These are phyloP conservation scores for Daubentonia madagascariensis DNA, from an alignment of 2,113 vertebrate genomes.

Conservation along the genomic window DNA sequence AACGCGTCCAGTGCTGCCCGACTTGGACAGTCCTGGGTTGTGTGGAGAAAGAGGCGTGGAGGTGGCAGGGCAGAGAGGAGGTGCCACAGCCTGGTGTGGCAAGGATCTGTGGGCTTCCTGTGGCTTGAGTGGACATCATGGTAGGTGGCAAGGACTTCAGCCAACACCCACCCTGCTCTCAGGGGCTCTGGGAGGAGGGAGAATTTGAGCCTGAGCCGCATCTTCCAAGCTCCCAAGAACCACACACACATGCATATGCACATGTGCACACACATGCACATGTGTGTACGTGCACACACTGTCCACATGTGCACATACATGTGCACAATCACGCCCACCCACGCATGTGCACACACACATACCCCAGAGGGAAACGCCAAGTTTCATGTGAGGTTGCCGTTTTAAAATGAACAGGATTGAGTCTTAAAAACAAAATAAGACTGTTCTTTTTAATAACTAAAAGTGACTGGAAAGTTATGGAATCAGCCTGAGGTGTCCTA, in stretches of 20 bases:
- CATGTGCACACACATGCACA: accelerated
- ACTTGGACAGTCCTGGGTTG: accelerated
- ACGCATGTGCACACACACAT: no score
- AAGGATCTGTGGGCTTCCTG: background rate
- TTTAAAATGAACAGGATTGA: background rate
- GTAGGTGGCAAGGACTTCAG: background rate
- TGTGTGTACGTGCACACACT: no score
- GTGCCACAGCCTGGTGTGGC: background rate
- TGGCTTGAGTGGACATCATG: background rate
- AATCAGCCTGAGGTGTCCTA: background rate
- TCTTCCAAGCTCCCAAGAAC: background rate
- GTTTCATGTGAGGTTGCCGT: background rate
- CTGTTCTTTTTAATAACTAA: background rate
- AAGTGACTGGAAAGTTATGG: background rate
- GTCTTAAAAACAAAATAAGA: background rate
- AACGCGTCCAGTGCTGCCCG: accelerated
- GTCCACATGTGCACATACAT: background rate
- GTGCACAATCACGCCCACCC: no score
- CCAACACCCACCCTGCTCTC: background rate
- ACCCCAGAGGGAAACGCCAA: background rate
- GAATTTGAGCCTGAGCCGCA: no score
- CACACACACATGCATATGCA: no score
- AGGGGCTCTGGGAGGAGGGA: background rate
- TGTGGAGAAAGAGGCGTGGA: background rate
- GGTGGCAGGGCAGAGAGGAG: background rate